These are phyloP conservation scores for Oceanites oceanicus DNA, from an alignment of 2,113 vertebrate species.

Conservation along the genomic window DNA sequence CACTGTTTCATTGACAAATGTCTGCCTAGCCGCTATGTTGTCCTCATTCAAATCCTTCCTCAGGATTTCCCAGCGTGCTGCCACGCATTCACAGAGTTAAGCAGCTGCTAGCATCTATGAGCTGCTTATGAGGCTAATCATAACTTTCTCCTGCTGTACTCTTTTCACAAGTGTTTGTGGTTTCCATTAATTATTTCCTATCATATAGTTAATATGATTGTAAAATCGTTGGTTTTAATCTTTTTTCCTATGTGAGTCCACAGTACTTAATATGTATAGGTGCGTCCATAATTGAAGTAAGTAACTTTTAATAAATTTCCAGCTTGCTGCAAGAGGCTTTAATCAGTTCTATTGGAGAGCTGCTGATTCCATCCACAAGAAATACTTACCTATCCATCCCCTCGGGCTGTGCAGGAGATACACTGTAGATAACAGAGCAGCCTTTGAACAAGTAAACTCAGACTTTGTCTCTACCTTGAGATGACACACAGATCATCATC, in stretches of 20 bases:
- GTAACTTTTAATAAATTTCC: background rate
- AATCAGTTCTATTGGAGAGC: background rate
- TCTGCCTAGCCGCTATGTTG: background rate
- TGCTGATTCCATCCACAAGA: background rate
- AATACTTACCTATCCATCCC: background rate
- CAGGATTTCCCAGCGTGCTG: background rate
- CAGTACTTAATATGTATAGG: background rate
- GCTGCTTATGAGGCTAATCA: background rate
- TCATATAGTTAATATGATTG: background rate
- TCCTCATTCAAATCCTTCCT: background rate
- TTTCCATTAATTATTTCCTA: background rate
- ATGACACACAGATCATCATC: background rate
- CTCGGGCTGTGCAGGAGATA: background rate
- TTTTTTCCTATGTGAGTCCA: background rate
- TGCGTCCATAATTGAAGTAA: background rate
- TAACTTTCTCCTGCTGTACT: background rate
- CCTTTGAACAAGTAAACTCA: background rate
- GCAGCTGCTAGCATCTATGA: background rate
- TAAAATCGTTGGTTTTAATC: background rate
- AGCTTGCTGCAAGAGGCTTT: background rate
- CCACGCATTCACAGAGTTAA: background rate
- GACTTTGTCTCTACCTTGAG: background rate
- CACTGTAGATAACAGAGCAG: background rate
- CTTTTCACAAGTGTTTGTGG: background rate
- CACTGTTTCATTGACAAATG: background rate